phyloP scores from a whole-genome alignment of 2,888 invertebrate genomes.

The Athalia rosae region DNA sequence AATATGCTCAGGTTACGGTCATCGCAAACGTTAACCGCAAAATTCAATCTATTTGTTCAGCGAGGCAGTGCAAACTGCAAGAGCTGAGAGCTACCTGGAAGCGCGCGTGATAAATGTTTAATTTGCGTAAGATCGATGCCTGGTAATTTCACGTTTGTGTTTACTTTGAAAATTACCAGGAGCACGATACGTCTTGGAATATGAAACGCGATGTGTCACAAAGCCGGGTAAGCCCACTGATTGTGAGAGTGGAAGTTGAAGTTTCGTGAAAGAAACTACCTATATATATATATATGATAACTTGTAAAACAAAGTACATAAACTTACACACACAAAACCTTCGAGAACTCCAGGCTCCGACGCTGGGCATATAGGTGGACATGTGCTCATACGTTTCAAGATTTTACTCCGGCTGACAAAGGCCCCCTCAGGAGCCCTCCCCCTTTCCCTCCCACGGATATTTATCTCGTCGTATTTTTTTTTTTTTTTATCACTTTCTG shows the following conservation, averaged over 20 bases:
- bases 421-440: slow-evolving; percentile 25
- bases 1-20: slow-evolving; percentile 19
- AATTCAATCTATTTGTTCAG: slow-evolving; percentile 24
- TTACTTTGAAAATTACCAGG: slow-evolving; percentile 33
- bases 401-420: slow-evolving; percentile 26
- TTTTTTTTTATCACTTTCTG: slow-evolving; percentile 40
- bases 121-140: slow-evolving; percentile 38
- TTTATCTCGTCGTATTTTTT: slow-evolving; percentile 40
- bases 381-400: slow-evolving; percentile 5
- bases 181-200: slow-evolving; percentile 22
- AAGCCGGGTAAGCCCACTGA: neutral
- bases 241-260: neutral
- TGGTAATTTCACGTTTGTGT: slow-evolving; percentile 16
- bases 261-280: slow-evolving; percentile 19
- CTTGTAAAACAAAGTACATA: slow-evolving; percentile 25
- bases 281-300: too few relatives aligned
- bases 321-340: neutral
- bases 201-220: slow-evolving; percentile 35
- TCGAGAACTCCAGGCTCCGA: neutral
- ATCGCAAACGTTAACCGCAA: slow-evolving; percentile 31
- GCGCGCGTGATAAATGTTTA: slow-evolving; percentile 35
- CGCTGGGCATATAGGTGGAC: neutral
- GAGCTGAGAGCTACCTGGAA: slow-evolving; percentile 20
- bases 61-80: slow-evolving; percentile 35
- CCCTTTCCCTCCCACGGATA: slow-evolving; percentile 1